Evolutionary conservation across 2,888 invertebrate species (phyloP).

Genomic region (Apotomis betuletana): DNA sequence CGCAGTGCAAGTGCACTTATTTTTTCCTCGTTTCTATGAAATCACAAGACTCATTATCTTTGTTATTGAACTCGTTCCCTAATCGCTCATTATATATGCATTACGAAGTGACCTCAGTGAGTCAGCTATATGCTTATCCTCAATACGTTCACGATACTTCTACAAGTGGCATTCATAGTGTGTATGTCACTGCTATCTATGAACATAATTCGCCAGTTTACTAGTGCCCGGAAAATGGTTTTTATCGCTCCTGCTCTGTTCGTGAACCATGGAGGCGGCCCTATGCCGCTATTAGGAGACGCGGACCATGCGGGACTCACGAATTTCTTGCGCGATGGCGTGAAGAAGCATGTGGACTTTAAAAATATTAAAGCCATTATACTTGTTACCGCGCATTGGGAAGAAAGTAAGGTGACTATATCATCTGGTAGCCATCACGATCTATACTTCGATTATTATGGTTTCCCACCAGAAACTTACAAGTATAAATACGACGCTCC

Average conservation of each 20-base stretch:
- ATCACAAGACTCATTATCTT: constrained; percentile 33
- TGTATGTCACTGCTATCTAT: constrained; percentile 75
- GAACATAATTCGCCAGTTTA: constrained; percentile 73
- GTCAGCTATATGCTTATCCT: constrained; percentile 67
- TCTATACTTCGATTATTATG: constrained; percentile 77
- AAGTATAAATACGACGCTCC: constrained; percentile 75
- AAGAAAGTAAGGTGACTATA: constrained; percentile 70
- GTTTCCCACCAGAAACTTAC: constrained; percentile 76
- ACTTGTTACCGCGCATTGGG: constrained; percentile 78
- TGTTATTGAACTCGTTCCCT: background rate
- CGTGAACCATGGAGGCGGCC: constrained; percentile 62
- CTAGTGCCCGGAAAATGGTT: constrained; percentile 66
- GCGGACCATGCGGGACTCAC: constrained; percentile 71
- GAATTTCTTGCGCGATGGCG: constrained; percentile 67
- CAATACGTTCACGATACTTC: constrained; percentile 70
- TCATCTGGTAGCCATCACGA: constrained; percentile 73
- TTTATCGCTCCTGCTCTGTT: constrained; percentile 62
- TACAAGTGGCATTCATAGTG: constrained; percentile 73
- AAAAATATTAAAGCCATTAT: constrained; percentile 73
- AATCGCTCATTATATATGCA: constrained; percentile 34
- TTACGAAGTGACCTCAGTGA: constrained; percentile 23
- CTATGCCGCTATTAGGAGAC: constrained; percentile 58
- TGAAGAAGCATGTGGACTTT: constrained; percentile 70
- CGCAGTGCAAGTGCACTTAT: background rate
- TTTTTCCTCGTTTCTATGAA: background rate